These are phyloP conservation scores for Jaculus jaculus DNA, from an alignment of 2,113 vertebrate species.

Conservation along the genomic window DNA sequence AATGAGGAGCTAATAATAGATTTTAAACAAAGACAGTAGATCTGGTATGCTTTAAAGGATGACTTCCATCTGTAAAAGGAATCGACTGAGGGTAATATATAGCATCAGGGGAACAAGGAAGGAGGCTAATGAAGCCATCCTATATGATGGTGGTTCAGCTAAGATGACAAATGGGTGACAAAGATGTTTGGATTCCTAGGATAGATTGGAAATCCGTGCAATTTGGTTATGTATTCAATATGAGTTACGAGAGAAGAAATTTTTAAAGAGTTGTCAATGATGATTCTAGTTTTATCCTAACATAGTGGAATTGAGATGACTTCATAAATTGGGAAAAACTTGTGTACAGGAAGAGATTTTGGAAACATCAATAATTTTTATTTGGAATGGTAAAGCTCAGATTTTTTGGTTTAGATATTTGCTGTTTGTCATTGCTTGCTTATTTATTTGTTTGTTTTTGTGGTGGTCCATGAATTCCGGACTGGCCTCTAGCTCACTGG, in stretches of 20 bases:
- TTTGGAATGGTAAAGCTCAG: neutral
- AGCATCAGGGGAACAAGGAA: neutral
- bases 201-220: neutral
- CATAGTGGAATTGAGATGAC: neutral
- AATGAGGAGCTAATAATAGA: neutral
- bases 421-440: neutral
- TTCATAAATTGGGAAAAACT: neutral
- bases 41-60: neutral
- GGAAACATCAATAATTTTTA: neutral
- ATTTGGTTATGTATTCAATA: neutral
- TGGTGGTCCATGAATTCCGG: neutral
- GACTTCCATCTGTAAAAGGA: neutral
- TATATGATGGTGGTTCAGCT: neutral
- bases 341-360: neutral
- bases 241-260: neutral
- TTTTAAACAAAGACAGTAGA: neutral
- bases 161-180: neutral
- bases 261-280: neutral
- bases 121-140: no score
- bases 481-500: neutral
- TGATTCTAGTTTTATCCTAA: neutral
- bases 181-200: neutral
- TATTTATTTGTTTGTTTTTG: neutral
- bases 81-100: neutral
- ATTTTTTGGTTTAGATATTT: neutral